Conservation (phyloP, 2,113 vertebrate species). For the Pomatostomus ruficeps region DNA sequence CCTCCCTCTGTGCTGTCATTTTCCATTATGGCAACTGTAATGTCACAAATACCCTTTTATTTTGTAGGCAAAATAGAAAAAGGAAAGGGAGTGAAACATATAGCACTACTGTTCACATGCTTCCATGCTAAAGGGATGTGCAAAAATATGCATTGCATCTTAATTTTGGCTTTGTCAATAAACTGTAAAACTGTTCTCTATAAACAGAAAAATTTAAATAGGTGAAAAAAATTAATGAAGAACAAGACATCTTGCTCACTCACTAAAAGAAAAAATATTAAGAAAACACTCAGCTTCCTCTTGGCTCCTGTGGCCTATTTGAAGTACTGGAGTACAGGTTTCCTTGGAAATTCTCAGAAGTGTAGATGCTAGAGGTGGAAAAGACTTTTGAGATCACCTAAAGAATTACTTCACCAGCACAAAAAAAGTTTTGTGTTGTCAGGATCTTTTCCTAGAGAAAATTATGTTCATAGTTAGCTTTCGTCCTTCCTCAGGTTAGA, state of each 20-base stretch:
- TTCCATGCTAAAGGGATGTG: accelerated
- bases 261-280: not conserved
- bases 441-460: not conserved
- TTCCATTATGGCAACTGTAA: conserved; percentile 2
- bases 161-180: not conserved
- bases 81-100: not conserved
- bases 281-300: not conserved
- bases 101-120: not conserved
- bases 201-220: not conserved
- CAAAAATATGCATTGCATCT: not conserved
- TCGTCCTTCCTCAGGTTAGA: not conserved
- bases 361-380: not conserved
- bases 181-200: not conserved
- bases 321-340: not conserved
- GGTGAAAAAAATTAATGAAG: not conserved
- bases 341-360: not conserved
- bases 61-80: not conserved
- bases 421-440: not conserved
- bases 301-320: not conserved
- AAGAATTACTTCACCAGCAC: not conserved
- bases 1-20: not conserved
- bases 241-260: not conserved
- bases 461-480: not conserved
- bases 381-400: not conserved
- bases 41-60: not conserved